These are phyloP conservation scores for Lottia scabra DNA, from an alignment of 2,888 invertebrate species.

Conservation along the genomic window DNA sequence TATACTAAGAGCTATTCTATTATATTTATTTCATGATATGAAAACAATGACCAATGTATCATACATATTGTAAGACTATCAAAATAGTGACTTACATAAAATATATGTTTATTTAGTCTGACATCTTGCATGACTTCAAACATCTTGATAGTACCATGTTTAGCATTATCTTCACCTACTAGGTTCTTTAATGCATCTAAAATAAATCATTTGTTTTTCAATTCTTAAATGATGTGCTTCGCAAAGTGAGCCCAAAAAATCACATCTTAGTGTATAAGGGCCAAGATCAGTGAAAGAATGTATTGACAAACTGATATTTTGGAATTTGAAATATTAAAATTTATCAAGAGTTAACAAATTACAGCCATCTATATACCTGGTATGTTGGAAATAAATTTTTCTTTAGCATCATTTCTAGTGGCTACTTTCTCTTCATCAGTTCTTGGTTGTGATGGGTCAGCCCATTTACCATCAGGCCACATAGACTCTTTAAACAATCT, in stretches of 20 bases:
- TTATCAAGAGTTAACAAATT: too few species aligned
- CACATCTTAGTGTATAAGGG: too few species aligned
- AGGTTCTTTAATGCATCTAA: slow-evolving; percentile 82
- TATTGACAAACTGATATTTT: too few species aligned
- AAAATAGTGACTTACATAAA: slow-evolving; percentile 79
- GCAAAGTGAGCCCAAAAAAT: too few species aligned
- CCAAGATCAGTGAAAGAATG: too few species aligned
- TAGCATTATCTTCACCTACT: slow-evolving; percentile 87
- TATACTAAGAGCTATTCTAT: too few species aligned
- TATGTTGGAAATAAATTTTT: slow-evolving; percentile 66
- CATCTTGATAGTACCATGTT: slow-evolving; percentile 85
- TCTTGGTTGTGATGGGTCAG: slow-evolving; percentile 72
- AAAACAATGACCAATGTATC: too few species aligned
- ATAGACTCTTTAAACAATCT: slow-evolving; percentile 85
- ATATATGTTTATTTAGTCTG: slow-evolving; percentile 88
- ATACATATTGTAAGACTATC: too few species aligned
- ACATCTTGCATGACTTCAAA: slow-evolving; percentile 88
- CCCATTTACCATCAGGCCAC: slow-evolving; percentile 84
- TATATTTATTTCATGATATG: too few species aligned
- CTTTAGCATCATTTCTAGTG: slow-evolving; percentile 66
- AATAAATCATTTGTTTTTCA: too few species aligned
- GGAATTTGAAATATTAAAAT: too few species aligned
- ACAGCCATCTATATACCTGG: slow-evolving; percentile 57
- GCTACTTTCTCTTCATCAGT: slow-evolving; percentile 75
- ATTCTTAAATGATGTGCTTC: too few species aligned